Evolutionary conservation across 2,888 invertebrate species (phyloP), one percentile per base, ranked within the genome.

Genomic region (Gastrophysa polygoni): DNA sequence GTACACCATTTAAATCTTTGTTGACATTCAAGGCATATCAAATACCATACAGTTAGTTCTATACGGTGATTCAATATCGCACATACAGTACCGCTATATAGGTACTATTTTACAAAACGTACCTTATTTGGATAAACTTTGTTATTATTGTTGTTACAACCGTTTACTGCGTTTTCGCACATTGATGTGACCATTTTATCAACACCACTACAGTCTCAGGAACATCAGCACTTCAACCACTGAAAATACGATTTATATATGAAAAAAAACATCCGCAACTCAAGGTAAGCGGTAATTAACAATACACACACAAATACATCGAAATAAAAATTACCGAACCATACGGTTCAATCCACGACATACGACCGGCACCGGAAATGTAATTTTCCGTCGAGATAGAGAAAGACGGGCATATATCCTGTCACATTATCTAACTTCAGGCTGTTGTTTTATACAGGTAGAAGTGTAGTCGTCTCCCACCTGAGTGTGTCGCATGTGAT

Each of bases 101-200:
- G n/a, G 4, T 24, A 24, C 24, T 24, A 7, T 5, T 24, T 3
- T 24, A 24, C 24, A 28, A 29, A 49, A 64, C 70, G 32, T 51
- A 70, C 71, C 69, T 68, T 67, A 65, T 63, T 68, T 20, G 61
- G 54, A 55, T 66, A 68, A 62, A 66, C 63, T 48, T 64, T 68
- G 57, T 70, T 69, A 32, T 71, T 68, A 48, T 64, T 68, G 57
- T 70, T 69, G 24, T 71, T 68, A 38, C 43, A 54, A 50, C 49
- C 55, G 44, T 59, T 55, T 57, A 62, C 54, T 29, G 47, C 56
- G 51, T 59, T 63, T 8, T 61, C 66, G 56, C 59, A 61, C 55
- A 52, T 56, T 8, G 64, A 59, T 49, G 63, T 59, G 49, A 67
- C 64, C 63, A 67, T 64, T 65, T 38, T 38, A 16, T 20, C 29